Evolutionary conservation across 2,888 invertebrate species (phyloP), one percentile per base, ranked within the genome.

Genomic region (Abrostola triplasia): DNA sequence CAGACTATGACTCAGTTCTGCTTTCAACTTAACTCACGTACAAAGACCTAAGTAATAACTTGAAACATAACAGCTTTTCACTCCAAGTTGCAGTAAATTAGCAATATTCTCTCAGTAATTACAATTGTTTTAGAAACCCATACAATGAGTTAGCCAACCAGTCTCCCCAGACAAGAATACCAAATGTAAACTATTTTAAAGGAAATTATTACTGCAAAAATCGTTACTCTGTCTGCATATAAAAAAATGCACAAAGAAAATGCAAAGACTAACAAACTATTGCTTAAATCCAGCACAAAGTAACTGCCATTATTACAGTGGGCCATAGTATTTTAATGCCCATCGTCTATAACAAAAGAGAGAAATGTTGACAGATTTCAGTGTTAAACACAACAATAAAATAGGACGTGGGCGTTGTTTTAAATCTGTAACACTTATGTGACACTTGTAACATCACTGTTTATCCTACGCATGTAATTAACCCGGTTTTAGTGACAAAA

Each of bases 391-490:
- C 36, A 70, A 72, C 64, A 78, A 73, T 73, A 59, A 60, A 55
- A 69, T 58, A 7, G 24, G 56, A 58, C 59, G 75, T 73, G 59
- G 77, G 76, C 62, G 69, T 60, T 62, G 38, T 69, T 48, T 70
- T 52, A 61, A 77, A 61, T 63, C 35, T 67, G 37, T 54, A 58
- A 62, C 59, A 57, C 41, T 63, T 49, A 65, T 67, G 67, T 73
- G 65, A 68, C 70, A 72, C 64, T 72, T 74, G 69, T 75, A 67
- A 63, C 50, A 48, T 66, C 44, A 54, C 58, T 62, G 55, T 74
- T 74, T 75, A 72, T 76, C 83, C 82, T 84, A 84, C 84, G 83
- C 83, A 84, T 84, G 75, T 60, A 50, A 79, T 86, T 86, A 86
- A 70, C 84, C 85, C 62, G 81, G 64, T 82, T 75, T 57, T 62